Conservation (phyloP, 2,113 vertebrate species). For the Planiliza haematocheilus region DNA sequence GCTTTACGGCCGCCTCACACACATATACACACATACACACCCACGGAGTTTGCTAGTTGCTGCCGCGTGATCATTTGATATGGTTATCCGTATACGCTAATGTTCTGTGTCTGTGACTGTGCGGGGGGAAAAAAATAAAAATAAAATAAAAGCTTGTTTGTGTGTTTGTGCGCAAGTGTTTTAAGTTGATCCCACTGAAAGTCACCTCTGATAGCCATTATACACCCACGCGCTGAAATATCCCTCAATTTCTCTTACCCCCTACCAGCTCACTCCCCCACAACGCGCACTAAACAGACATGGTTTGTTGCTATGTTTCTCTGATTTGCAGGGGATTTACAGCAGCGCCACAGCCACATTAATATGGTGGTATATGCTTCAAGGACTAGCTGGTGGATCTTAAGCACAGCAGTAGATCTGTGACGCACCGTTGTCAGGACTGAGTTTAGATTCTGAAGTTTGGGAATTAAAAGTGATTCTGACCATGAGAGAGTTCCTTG, state of each 20-base stretch:
- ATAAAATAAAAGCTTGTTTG: slow-evolving; percentile 53
- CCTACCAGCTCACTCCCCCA: slow-evolving; percentile 73
- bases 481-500: slow-evolving; percentile 34
- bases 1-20: slow-evolving; percentile 46
- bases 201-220: slow-evolving; percentile 80
- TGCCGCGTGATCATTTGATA: slow-evolving; percentile 58
- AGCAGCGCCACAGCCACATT: slow-evolving; percentile 46
- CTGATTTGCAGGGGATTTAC: slow-evolving; percentile 71
- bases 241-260: slow-evolving; percentile 74
- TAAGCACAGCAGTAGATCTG: slow-evolving; percentile 61
- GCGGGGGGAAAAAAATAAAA: slow-evolving; percentile 6
- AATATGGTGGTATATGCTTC: slow-evolving; percentile 54
- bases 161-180: slow-evolving; percentile 68
- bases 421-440: slow-evolving; percentile 1
- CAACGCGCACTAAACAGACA: slow-evolving; percentile 65
- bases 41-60: slow-evolving; percentile 27
- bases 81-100: slow-evolving; percentile 59
- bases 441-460: slow-evolving; percentile 34
- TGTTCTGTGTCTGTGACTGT: slow-evolving; percentile 62
- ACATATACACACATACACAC: slow-evolving; percentile 23
- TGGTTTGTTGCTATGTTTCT: slow-evolving; percentile 62
- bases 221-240: slow-evolving; percentile 73
- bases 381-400: slow-evolving; percentile 55
- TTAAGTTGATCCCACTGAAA: slow-evolving; percentile 77
- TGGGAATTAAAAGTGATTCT: slow-evolving; percentile 49